Evolutionary conservation across 2,797 vertebrate genomes (phyloP), one percentile per base, ranked within the genome.

Genomic region (Hipposideros larvatus): DNA sequence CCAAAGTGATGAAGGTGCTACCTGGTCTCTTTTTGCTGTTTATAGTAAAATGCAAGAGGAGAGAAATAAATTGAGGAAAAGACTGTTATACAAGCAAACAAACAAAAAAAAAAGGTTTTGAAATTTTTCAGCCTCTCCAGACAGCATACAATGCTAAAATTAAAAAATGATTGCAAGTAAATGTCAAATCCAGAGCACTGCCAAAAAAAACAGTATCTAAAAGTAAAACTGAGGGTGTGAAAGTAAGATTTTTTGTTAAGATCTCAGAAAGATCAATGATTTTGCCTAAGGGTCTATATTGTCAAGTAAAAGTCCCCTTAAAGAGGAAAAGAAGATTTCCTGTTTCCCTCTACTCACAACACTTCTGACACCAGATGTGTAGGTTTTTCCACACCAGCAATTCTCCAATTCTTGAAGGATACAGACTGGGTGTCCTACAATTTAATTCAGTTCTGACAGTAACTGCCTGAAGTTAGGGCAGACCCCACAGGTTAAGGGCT

Each of bases 111-210:
- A 16, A 24, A 15, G 5, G 5, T 65, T 53, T 85, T 65, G 5
- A 65, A 82, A 66, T 13, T 65, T 71, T 90, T 94, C 31, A 85
- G 65, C 43, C 22, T 88, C 28, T 91, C 82, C 28, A 84, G n/a
- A 73, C 3, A 83, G 41, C 11, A 90, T 70, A 79, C 19, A 88
- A 63, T 48, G 46, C 26, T 48, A 84, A 53, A 78, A 84, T 74
- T 78, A 92, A 85, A 57, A 92, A 87, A 80, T 51, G 37, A 71
- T 55, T 91, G 61, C 61, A 86, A 77, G 37, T 31, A 92, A 91
- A 82, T 82, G 34, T 34, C 66, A 93, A 61, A 86, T 86, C 51
- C 51, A 91, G 31, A 34, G 10, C 37, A 63, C 11, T 91, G 7
- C 34, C 7, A 77, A 43, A 43, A 43, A 88, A 94, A 91, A 88